These are phyloP conservation scores for Gorsachius goisagi DNA, from an alignment of 2,113 vertebrate genomes.

Conservation along the genomic window DNA sequence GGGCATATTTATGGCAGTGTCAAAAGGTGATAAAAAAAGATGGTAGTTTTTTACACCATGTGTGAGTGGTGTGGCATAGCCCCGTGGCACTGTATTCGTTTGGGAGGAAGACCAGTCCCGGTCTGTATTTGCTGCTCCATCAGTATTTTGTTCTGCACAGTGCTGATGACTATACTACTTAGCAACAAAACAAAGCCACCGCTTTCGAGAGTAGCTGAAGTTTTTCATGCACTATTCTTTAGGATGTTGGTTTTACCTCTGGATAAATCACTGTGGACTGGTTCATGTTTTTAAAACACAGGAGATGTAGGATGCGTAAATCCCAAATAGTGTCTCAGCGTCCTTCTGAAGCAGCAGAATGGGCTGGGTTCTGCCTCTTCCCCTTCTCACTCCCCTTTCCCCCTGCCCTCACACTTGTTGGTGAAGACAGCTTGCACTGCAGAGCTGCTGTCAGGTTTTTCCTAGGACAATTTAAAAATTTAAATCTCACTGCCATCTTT, in stretches of 20 bases:
- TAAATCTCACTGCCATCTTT: neutral
- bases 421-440: neutral
- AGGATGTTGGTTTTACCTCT: neutral
- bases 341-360: neutral
- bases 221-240: neutral
- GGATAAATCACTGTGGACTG: neutral
- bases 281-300: neutral
- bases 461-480: neutral
- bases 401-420: accelerated
- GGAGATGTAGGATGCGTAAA: neutral
- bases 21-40: neutral
- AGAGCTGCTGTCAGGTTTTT: neutral
- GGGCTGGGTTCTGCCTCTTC: neutral
- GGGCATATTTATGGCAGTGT: neutral
- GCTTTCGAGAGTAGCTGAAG: neutral
- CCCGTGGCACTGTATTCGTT: neutral
- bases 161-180: neutral
- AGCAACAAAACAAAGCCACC: neutral
- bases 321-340: neutral
- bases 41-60: neutral
- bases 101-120: neutral
- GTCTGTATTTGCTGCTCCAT: neutral
- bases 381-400: neutral
- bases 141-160: neutral
- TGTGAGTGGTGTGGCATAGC: neutral